Evolutionary conservation across 1,140 invertebrate genomes (phyloP), one percentile per base, ranked within the genome.

Genomic region (Stegodyphus dumicola): DNA sequence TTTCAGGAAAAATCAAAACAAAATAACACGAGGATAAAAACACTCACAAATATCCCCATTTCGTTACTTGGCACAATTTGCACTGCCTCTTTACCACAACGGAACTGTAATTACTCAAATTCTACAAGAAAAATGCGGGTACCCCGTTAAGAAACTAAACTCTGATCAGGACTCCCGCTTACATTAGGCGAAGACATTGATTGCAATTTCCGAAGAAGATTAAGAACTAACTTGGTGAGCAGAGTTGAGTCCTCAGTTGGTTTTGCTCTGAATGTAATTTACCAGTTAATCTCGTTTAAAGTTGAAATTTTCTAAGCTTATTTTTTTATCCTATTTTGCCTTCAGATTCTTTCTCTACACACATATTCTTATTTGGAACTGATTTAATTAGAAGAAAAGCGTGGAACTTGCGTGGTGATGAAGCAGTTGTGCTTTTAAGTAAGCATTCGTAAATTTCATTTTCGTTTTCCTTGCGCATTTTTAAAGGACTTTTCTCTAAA

Each of bases 241-340:
- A 75, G 33, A 33, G 71, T 83, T 83, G 71, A 70, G 81, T 64
- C 78, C 78, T 73, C 81, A 54, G 48, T 75, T 66, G 64, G 80
- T 85, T 78, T 86, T 52, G 73, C 69, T 65, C 33, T 64, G 75
- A 86, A 77, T 86, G 75, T 86, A 86, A 86, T 86, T 78, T 78
- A 64, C 75, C 75, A 71, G 76, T 86, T 86, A 86, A 86, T 78
- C 75, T 86, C 76, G 76, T 86, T 86, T 86, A 70, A 86, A 78
- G 84, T 86, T 86, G 84, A 86, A 77, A 77, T 86, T 86, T 77
- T 85, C 74, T 33, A 67, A 83, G 53, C 71, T 74, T 75, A 33
- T 75, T 83, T 83, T 83, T 83, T 74, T 75, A 9, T 60, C 15
- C 67, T 56, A 53, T 69, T 76, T 53, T 53, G 56, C 54, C 18